phyloP scores from a whole-genome alignment of 2,113 vertebrate genomes.

The Cervus canadensis region DNA sequence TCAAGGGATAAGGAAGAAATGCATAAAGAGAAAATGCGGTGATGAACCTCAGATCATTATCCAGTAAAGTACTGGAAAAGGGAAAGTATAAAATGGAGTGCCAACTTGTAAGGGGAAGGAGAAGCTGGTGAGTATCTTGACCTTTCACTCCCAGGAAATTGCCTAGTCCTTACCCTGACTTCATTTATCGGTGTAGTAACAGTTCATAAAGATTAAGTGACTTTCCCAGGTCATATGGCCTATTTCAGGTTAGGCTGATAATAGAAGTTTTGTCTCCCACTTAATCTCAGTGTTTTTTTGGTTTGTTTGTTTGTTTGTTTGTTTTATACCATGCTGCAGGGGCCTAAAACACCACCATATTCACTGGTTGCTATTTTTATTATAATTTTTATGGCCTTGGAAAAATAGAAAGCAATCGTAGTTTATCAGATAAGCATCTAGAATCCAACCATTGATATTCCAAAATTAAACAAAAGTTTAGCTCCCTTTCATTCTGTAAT shows the following conservation, averaged over 20 bases:
- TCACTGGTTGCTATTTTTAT: not conserved
- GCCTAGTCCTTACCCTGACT: not conserved
- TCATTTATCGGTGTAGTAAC: not conserved
- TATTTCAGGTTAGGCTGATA: not conserved
- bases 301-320: not conserved
- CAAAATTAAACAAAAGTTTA: not conserved
- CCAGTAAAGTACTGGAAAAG: not conserved
- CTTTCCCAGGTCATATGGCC: not conserved
- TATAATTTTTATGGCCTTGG: not conserved
- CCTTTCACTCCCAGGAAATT: not conserved
- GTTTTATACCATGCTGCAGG: not conserved
- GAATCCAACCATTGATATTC: not conserved
- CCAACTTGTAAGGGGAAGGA: not conserved
- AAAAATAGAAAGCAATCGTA: not conserved
- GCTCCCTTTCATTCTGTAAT: not conserved
- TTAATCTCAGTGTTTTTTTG: not conserved
- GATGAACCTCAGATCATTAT: not conserved
- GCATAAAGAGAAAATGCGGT: not conserved
- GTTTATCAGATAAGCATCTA: not conserved
- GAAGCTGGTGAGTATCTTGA: not conserved
- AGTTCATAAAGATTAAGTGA: not conserved
- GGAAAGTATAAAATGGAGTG: not conserved
- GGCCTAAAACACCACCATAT: not conserved
- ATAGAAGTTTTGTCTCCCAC: not conserved
- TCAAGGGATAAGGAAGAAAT: not conserved